Evolutionary conservation across 1,140 invertebrate genomes (phyloP), one percentile per base, ranked within the genome.

Genomic region (Macrocentrus cingulum): DNA sequence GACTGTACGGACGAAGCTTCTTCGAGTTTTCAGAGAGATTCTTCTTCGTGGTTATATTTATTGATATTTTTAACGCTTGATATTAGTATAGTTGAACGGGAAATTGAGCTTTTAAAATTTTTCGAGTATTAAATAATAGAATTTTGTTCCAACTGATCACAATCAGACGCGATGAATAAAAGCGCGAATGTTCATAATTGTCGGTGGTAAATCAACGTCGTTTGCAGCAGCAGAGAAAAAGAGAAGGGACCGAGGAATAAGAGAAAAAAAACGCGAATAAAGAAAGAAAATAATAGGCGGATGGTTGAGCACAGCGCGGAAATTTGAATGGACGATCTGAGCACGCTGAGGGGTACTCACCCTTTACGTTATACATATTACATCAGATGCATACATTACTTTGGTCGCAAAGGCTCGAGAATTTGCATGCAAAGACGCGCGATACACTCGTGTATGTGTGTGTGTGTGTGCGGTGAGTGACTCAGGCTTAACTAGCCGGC

Each of bases 271-370:
- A 29, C 4, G 4, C 4, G 9, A 29, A 29, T 5, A 29, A 4
- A 29, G 25, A 29, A 29, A 29, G 4, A 29, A 29, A 29, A 29
- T 5, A 29, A 29, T 29, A 9, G 25, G 9, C 9, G 57, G 57
- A 18, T 20, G 57, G 39, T 54, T 29, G 25, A 29, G 25, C 25
- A 18, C 41, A 16, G 51, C 59, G 42, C 48, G 44, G 34, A 60
- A 60, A 56, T 56, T 60, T 56, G 13, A 60, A 56, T 60, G 51
- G 44, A 42, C n/a, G 41, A 8, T 29, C 4, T 9, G 20, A 36
- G 36, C 29, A 18, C 41, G 25, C 44, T 45, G 2, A 36, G 19
- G 44, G 41, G 41, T 16, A 42, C 22, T 25, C 36, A 18, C 29
- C 32, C 51, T 39, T 23, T 37, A 42, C 36, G 0, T 22, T 16